Base-by-base conservation (phyloP, 92 coral and sea anemone genomes). In the Siderastrea radians region DNA sequence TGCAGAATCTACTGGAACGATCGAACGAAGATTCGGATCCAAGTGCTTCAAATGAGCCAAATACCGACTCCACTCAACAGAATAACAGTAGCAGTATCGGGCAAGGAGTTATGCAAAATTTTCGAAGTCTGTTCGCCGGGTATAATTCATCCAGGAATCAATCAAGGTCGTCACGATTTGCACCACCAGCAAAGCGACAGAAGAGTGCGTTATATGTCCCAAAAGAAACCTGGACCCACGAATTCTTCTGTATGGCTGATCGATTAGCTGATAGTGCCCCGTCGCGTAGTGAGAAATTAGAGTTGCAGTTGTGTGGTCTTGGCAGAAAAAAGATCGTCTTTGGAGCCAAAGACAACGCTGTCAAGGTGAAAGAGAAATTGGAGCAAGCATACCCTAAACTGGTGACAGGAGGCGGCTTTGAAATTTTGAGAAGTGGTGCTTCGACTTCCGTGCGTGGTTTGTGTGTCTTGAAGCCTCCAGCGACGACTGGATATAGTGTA, bases 401-500 rank as follows among this genome's bases (percentile, higher is more conserved):
- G 88, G 66, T 58, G 4, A 47, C 17, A 60, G 68, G 80, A 16
- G 88, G 81, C 17, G 88, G 88, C 44, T 73, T 86, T 86, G 90
- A 86, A 73, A 76, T 86, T 54, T 63, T 86, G 47, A 77, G 90
- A 77, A 86, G 84, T 77, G 90, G 90, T 70, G 14, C 6, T 10
- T 70, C 75, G 75, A 70, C 75, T 70, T 70, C 75, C 75, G 75
- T 77, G 82, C 70, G 82, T 16, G 82, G 82, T 77, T 84, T 77
- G 80, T 73, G 78, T 73, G 88, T 84, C 80, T 63, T 84, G 72
- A 84, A 61, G 78, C 80, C 88, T 84, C 62, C 81, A 67, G 47
- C 72, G 80, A 13, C 88, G 49, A 77, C 88, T 84, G 81, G 88
- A 54, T 84, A 84, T 73, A 84, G 88, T 84, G 88, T 68, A 53